A percentile compares a stretch with the other conserved stretches of the same genome.
Evolutionary conservation across 2,113 vertebrate genomes (phyloP).

Genomic region (Bettongia penicillata): DNA sequence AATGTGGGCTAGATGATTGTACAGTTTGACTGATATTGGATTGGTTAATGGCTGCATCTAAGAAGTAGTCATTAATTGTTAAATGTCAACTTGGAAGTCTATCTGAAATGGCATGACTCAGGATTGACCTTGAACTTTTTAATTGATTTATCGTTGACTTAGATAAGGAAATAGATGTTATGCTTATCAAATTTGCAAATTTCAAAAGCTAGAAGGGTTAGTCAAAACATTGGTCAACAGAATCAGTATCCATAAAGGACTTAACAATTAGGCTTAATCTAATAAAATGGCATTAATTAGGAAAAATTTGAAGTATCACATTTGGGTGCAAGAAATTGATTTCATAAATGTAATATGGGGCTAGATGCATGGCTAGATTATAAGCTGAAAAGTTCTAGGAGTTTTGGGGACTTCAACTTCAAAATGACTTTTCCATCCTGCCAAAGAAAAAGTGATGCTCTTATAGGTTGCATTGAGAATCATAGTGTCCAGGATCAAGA

Average conservation of each 20-base stretch:
- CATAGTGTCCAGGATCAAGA: background rate
- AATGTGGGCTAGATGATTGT: background rate
- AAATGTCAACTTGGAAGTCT: background rate
- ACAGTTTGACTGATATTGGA: background rate
- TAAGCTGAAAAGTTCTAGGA: background rate
- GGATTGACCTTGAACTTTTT: background rate
- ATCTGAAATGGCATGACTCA: background rate
- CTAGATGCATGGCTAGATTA: background rate
- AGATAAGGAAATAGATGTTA: background rate
- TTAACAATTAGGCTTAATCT: background rate
- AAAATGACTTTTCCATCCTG: background rate
- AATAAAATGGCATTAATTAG: background rate
- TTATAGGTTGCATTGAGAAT: background rate
- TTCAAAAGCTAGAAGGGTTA: background rate
- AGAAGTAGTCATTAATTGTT: background rate
- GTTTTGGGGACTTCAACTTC: background rate
- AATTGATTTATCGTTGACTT: background rate
- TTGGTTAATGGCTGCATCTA: background rate
- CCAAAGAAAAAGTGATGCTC: background rate
- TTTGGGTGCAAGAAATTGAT: background rate
- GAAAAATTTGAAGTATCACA: background rate
- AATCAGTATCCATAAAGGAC: background rate
- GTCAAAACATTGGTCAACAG: background rate
- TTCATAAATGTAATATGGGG: background rate
- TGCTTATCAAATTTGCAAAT: background rate